phyloP scores from a whole-genome alignment of 1,140 invertebrate species.

The Bombus sylvicola region DNA sequence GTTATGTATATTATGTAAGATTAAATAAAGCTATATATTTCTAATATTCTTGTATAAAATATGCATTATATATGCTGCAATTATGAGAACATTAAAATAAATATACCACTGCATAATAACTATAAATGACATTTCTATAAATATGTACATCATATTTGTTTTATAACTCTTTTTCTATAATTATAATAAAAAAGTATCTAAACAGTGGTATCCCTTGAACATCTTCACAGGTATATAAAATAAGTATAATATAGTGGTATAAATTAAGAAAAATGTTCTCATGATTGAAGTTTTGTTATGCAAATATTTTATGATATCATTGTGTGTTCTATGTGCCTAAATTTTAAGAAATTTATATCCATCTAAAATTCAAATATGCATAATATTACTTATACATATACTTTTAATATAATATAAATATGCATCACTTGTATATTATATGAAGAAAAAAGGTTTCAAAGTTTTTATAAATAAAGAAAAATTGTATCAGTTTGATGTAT shows the following conservation, averaged over 20 bases:
- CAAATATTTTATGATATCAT: conserved; percentile 60
- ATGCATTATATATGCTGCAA: conserved; percentile 56
- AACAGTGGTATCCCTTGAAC: neutral
- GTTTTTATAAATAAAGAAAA: conserved; percentile 51
- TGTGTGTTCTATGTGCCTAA: conserved; percentile 76
- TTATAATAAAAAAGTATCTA: conserved; percentile 17
- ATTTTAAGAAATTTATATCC: conserved; percentile 62
- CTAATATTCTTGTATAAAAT: conserved; percentile 59
- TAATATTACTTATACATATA: conserved; percentile 56
- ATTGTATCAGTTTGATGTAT: conserved; percentile 42
- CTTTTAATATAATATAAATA: conserved; percentile 49
- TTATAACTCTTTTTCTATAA: neutral
- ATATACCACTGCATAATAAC: conserved; percentile 15
- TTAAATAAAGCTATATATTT: conserved; percentile 54
- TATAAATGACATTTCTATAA: conserved; percentile 43
- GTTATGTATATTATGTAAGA: conserved; percentile 61
- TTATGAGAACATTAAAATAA: conserved; percentile 43
- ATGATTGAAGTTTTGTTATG: conserved; percentile 58
- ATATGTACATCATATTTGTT: conserved; percentile 26
- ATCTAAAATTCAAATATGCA: conserved; percentile 45
- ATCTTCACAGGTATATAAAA: conserved; percentile 27
- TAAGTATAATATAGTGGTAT: conserved; percentile 22
- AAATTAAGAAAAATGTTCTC: conserved; percentile 39
- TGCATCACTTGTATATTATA: conserved; percentile 59
- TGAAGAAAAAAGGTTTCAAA: conserved; percentile 42